Base-by-base conservation (phyloP, 35 echinoderm and acorn worm genomes). In the Heliocidaris tuberculata region DNA sequence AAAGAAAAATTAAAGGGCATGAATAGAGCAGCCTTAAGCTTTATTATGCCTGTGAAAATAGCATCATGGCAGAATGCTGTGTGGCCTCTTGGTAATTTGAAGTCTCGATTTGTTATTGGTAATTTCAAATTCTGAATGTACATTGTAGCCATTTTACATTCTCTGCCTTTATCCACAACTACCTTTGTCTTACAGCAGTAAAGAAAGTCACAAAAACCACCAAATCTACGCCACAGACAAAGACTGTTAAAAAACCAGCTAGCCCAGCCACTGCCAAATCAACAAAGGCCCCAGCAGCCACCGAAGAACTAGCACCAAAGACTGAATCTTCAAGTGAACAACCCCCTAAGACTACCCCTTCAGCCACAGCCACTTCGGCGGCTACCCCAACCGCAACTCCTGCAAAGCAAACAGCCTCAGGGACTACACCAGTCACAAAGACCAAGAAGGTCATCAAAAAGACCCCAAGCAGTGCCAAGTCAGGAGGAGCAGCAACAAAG, bases 381-480 rank as follows among this genome's bases (percentile, higher is more conserved):
- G 95, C 31, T 50, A 32, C 86, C 0, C 19, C 93, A 29, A 71
- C 86, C 0, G 48, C 78, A 16, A 60, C 91, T 24, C 60, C 32
- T 48, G 86, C 61, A 48, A 94, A 91, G 15, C 31, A 31, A n/a
- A 3, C 89, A 6, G 32, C 94, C 2, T 31, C 90, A 7, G 93
- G 92, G 24, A 89, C 97, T 12, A 94, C 92, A 13, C 70, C 94
- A 8, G 54, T 85, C 29, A 94, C 49, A 30, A 94, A 90, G 47
- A 94, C 86, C 49, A 96, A 96, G 86, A 96, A 96, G 48, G 86
- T 90, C 10, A 31, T 94, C 16, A 95, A 95, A 31, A 95, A 93
- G 78, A 47, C 60, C 2, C 86, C 59, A 7, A 86, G 16, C 11
- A 19, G 29, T n/a, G 70, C 92, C 6, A 97, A 96, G 93, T 89